Percentiles rank a stretch among this genome's conserved stretches.
These are phyloP conservation scores for Tenthredo scrophulariae DNA, from an alignment of 2,888 invertebrate genomes.

Conservation along the genomic window DNA sequence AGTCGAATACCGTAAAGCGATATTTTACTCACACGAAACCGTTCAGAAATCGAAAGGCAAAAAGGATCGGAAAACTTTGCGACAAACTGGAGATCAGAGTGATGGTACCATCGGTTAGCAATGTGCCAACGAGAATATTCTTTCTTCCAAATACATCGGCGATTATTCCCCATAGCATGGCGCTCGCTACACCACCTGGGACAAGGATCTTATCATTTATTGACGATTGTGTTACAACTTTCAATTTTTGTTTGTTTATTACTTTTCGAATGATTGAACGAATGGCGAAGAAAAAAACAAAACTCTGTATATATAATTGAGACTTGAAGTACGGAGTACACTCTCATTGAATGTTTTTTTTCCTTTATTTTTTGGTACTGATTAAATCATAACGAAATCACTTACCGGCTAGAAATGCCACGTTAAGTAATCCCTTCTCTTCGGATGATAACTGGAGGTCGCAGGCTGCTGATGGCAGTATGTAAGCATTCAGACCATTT, in stretches of 20 bases:
- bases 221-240: not conserved
- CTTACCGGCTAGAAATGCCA: constrained; percentile 86
- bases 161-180: constrained; percentile 89
- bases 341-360: not conserved
- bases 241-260: not conserved
- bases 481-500: constrained; percentile 86
- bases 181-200: constrained; percentile 85
- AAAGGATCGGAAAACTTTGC: constrained; percentile 81
- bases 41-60: constrained; percentile 83
- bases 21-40: constrained; percentile 80
- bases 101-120: constrained; percentile 80
- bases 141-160: constrained; percentile 88
- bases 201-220: not conserved
- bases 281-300: too few species aligned
- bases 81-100: constrained; percentile 82
- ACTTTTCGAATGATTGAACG: too few species aligned
- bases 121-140: constrained; percentile 80
- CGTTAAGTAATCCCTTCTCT: constrained; percentile 86
- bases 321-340: too few species aligned
- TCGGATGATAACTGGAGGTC: constrained; percentile 84
- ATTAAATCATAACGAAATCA: constrained; percentile 34
- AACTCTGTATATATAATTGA: too few species aligned
- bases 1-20: not conserved
- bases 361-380: not conserved
- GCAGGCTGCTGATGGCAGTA: constrained; percentile 86